These are phyloP conservation scores for Tetragonisca angustula DNA, from an alignment of 2,888 invertebrate genomes.

Conservation along the genomic window DNA sequence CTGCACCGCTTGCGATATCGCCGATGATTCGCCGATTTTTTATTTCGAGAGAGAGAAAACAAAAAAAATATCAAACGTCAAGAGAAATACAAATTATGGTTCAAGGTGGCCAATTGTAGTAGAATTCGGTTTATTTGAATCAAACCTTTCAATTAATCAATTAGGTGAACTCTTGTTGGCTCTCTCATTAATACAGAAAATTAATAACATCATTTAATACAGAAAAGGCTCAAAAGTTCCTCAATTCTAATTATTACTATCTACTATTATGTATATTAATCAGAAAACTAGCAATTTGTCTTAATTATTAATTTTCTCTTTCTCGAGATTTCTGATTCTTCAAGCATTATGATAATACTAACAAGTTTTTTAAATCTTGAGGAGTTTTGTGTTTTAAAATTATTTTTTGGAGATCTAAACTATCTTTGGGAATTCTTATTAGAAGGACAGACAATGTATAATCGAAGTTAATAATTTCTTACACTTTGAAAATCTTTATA, in stretches of 20 bases:
- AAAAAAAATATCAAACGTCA: neutral
- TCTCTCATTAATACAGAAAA: no score
- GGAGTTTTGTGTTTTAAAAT: neutral
- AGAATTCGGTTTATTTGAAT: no score
- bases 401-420: neutral
- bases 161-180: no score
- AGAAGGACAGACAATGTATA: neutral
- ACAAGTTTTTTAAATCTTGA: neutral
- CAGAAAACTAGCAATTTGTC: no score
- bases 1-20: neutral
- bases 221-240: no score
- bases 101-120: neutral
- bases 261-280: no score
- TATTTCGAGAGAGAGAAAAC: neutral
- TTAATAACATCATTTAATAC: no score
- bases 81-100: neutral
- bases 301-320: neutral
- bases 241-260: no score
- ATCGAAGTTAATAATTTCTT: neutral
- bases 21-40: slow-evolving; percentile 5
- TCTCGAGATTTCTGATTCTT: neutral
- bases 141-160: no score
- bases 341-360: neutral
- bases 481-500: neutral
- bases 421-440: neutral